Evolutionary conservation across 2,113 vertebrate species (phyloP).

Genomic region (Spheniscus mendiculus): DNA sequence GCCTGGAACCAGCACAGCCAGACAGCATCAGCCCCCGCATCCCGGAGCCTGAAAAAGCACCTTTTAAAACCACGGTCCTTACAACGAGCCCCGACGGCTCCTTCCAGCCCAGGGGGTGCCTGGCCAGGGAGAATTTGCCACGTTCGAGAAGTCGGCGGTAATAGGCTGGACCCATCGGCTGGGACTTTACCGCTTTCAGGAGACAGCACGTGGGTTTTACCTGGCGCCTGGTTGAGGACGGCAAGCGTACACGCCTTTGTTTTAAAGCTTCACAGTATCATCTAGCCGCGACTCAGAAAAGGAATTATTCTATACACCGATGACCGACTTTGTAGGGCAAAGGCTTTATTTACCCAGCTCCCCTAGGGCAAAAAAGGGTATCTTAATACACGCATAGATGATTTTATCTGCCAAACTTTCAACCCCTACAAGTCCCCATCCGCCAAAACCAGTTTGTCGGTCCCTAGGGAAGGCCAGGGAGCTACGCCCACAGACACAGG

Average conservation of each 20-base stretch:
- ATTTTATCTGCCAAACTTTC: not conserved
- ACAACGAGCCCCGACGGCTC: not conserved
- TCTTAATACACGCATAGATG: accelerated
- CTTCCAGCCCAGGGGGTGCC: not conserved
- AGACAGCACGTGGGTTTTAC: not conserved
- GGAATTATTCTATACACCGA: accelerated
- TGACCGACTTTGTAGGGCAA: accelerated
- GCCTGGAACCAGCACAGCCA: not conserved
- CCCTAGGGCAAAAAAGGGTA: accelerated
- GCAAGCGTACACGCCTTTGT: not conserved
- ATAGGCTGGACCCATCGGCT: accelerated
- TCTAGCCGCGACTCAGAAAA: accelerated
- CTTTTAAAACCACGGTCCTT: accelerated
- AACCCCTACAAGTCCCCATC: not conserved
- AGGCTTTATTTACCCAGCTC: not conserved
- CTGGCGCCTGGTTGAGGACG: not conserved
- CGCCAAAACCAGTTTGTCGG: not conserved
- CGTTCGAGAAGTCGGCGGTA: accelerated
- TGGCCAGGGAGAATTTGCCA: accelerated
- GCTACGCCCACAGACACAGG: not conserved
- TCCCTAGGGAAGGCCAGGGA: not conserved
- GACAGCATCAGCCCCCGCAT: not conserved
- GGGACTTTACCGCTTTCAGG: accelerated
- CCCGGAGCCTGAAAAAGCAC: not conserved
- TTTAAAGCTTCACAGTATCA: accelerated